A percentile compares a stretch with the other conserved stretches of the same genome.
Conservation (phyloP, 2,888 invertebrate species). For the Nymphalis urticae region DNA sequence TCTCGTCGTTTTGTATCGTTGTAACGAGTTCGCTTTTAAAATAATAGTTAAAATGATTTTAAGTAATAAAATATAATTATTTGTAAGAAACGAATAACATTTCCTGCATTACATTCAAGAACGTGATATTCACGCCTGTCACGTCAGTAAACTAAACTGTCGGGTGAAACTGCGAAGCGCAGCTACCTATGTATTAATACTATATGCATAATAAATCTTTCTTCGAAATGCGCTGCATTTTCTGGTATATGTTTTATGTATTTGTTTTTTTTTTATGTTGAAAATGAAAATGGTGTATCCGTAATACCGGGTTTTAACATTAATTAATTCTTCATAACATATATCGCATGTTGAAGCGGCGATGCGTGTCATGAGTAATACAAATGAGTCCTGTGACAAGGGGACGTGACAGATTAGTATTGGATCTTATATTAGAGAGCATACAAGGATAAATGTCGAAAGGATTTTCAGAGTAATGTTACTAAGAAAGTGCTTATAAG, state of each 20-base stretch:
- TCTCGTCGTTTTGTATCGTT: conserved; percentile 7
- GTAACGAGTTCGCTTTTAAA: conserved; percentile 10
- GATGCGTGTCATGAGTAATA: conserved; percentile 34
- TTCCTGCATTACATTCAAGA: background rate
- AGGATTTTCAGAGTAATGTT: background rate
- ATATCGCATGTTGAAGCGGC: background rate
- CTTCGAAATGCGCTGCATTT: too few species aligned
- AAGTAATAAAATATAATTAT: background rate
- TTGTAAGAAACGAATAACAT: background rate
- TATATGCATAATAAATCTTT: too few species aligned
- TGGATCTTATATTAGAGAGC: conserved; percentile 19
- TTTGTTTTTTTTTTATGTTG: too few species aligned
- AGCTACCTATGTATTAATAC: too few species aligned
- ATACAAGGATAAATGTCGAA: background rate
- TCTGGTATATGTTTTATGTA: too few species aligned
- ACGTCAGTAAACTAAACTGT: too few species aligned
- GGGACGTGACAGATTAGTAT: conserved; percentile 33
- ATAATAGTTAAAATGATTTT: conserved; percentile 11
- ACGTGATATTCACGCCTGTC: background rate
- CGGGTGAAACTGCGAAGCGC: too few species aligned
- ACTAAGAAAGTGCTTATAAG: too few species aligned
- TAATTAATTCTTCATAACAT: conserved; percentile 18
- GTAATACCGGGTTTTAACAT: background rate
- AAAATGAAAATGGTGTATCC: too few species aligned
- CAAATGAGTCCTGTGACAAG: conserved; percentile 32